These are phyloP conservation scores for Drepana arcuata DNA, from an alignment of 1,140 invertebrate genomes.

Conservation along the genomic window DNA sequence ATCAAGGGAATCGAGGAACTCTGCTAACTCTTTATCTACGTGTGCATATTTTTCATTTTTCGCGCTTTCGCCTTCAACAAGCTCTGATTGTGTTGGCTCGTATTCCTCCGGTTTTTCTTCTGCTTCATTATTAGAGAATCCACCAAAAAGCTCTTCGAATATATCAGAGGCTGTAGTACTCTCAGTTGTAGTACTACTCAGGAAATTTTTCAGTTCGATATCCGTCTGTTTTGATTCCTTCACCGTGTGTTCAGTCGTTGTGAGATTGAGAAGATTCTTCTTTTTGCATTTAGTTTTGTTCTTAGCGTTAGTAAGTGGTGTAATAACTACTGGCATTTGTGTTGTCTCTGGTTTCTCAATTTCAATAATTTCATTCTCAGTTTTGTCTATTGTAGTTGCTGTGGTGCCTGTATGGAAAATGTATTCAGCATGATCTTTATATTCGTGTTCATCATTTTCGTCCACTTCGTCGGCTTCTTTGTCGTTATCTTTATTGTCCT, in stretches of 20 bases:
- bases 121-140: slow-evolving; percentile 32
- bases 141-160: slow-evolving; percentile 36
- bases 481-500: slow-evolving; percentile 10
- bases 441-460: slow-evolving; percentile 16
- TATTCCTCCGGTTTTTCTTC: no score
- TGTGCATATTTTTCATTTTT: slow-evolving; percentile 33
- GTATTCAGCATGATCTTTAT: slow-evolving; percentile 39
- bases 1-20: slow-evolving; percentile 37
- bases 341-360: slow-evolving; percentile 23
- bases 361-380: neutral
- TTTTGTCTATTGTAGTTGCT: neutral
- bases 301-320: slow-evolving; percentile 22
- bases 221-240: slow-evolving; percentile 1
- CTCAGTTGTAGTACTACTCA: slow-evolving; percentile 3
- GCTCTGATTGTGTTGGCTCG: no score
- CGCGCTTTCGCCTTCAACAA: slow-evolving; percentile 30
- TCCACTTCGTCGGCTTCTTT: slow-evolving; percentile 13
- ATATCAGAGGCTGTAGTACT: slow-evolving; percentile 23
- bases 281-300: slow-evolving; percentile 59
- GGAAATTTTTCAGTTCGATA: slow-evolving; percentile 1
- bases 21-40: slow-evolving; percentile 41
- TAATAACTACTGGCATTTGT: slow-evolving; percentile 21
- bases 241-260: slow-evolving; percentile 3
- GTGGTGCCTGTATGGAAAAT: slow-evolving; percentile 28
- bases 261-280: slow-evolving; percentile 33